Evolutionary conservation across 2,888 invertebrate species (phyloP).

Genomic region (Morpho helenor): DNA sequence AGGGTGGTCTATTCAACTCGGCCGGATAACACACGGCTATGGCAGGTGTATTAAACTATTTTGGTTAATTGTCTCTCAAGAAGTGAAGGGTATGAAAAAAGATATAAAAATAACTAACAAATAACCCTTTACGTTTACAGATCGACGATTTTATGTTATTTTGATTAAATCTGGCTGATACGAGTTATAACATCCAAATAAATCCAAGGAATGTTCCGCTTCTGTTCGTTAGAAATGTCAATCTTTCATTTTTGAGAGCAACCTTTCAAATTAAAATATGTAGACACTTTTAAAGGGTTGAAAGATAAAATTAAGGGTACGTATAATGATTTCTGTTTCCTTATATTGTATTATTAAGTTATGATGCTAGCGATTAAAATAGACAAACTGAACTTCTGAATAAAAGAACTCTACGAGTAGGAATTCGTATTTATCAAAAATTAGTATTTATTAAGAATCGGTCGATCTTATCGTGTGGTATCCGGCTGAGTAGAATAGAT

Average conservation of each 20-base stretch:
- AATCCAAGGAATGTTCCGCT: conserved; percentile 23
- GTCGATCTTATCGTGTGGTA: no score
- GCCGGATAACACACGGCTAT: not conserved
- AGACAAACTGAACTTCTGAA: no score
- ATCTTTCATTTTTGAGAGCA: not conserved
- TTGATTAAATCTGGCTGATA: conserved; percentile 18
- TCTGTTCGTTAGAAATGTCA: conserved; percentile 18
- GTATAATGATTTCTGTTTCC: no score
- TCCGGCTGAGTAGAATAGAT: no score
- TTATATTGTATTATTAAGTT: not conserved
- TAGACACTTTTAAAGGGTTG: no score
- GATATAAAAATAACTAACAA: conserved; percentile 15
- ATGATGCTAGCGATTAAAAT: no score
- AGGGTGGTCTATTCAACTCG: no score
- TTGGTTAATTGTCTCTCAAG: conserved; percentile 5
- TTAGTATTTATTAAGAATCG: no score
- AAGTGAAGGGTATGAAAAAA: conserved; percentile 9
- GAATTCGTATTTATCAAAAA: no score
- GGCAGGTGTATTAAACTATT: conserved; percentile 6
- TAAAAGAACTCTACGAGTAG: no score
- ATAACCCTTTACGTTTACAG: conserved; percentile 20
- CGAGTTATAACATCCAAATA: conserved; percentile 12
- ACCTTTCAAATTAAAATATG: no score
- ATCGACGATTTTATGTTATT: conserved; percentile 15
- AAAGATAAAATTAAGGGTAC: no score